Evolutionary conservation across 2,888 invertebrate genomes (phyloP).

Genomic region (Aporophyla lueneburgensis): DNA sequence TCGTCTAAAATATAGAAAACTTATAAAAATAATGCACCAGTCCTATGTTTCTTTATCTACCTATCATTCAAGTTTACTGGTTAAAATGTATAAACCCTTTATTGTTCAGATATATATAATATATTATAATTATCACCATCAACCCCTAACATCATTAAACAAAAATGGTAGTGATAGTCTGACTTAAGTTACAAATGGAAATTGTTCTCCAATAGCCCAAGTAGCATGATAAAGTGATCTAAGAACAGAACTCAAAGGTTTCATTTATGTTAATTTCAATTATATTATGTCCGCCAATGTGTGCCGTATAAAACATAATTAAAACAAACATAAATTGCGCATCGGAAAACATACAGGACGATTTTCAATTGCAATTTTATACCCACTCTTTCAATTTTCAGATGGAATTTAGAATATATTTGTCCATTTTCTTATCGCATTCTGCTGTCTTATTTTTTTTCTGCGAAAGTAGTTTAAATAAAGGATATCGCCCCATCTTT

Average conservation of each 20-base stretch:
- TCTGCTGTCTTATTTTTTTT: background rate
- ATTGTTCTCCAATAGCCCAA: fast-evolving
- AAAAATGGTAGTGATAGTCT: background rate
- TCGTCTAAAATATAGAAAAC: background rate
- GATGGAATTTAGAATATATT: background rate
- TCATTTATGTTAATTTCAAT: background rate
- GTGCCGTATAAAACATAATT: background rate
- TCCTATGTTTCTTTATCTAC: background rate
- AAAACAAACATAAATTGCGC: background rate
- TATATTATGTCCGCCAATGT: background rate
- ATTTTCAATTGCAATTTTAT: background rate
- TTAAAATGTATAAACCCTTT: background rate
- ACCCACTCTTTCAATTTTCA: background rate
- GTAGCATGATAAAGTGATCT: too few relatives aligned
- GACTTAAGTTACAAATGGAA: background rate
- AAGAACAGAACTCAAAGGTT: background rate
- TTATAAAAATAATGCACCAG: too few relatives aligned
- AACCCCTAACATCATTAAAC: background rate
- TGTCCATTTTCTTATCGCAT: background rate
- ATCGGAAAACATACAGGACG: too few relatives aligned
- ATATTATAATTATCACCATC: background rate
- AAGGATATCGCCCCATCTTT: background rate
- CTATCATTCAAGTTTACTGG: background rate
- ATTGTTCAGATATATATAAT: too few relatives aligned
- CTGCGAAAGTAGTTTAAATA: background rate